phyloP scores from a whole-genome alignment of 64 coral and sea anemone species.

The Trachythela sp. region DNA sequence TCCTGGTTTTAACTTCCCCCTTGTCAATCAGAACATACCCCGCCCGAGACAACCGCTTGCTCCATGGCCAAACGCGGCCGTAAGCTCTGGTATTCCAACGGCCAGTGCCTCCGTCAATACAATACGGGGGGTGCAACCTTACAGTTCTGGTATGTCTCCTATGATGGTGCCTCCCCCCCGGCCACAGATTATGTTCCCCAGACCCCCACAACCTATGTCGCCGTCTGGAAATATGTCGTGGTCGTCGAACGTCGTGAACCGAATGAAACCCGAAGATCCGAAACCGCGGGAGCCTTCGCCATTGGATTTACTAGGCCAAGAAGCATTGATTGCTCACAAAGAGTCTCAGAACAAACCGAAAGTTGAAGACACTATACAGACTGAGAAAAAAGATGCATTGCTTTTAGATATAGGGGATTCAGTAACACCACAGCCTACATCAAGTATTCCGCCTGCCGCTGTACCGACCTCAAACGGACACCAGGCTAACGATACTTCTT shows the following conservation, averaged over 20 bases:
- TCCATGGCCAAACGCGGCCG: not conserved
- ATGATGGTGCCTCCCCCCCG: not conserved
- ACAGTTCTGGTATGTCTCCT: not conserved
- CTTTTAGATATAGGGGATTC: not conserved
- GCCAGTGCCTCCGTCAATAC: not conserved
- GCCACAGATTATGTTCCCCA: not conserved
- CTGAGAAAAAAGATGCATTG: not conserved
- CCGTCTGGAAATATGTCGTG: not conserved
- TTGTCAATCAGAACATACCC: not conserved
- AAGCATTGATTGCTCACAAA: slow-evolving; percentile 1
- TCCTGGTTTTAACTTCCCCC: not conserved
- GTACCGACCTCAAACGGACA: not conserved
- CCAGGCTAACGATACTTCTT: not conserved
- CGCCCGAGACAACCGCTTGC: not conserved
- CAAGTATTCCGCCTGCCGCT: not conserved
- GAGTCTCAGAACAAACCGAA: not conserved
- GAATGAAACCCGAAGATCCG: not conserved
- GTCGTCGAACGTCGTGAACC: slow-evolving; percentile 17
- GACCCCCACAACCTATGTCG: not conserved
- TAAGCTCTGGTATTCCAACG: not conserved
- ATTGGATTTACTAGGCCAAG: not conserved
- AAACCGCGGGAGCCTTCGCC: not conserved
- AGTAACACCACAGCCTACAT: not conserved
- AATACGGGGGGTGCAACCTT: not conserved
- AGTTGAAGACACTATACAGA: not conserved